phyloP scores from a whole-genome alignment of 1,140 invertebrate genomes.

The Diorhabda elongata region DNA sequence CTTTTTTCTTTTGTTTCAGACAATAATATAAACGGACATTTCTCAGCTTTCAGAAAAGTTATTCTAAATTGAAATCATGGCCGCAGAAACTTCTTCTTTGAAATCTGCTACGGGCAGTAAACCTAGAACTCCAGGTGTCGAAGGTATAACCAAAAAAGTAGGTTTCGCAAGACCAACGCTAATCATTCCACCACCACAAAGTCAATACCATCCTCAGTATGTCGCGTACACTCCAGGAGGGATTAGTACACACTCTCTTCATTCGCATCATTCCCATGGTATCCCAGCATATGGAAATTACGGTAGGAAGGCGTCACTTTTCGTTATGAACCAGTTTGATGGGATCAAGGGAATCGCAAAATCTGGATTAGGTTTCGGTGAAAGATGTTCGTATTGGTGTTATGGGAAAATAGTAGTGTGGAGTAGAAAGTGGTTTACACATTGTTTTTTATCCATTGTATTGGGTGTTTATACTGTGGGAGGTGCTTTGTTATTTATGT shows the following conservation, averaged over 20 bases:
- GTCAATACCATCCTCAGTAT: conserved; percentile 3
- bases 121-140: conserved; percentile 11
- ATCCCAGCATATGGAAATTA: conserved; percentile 42
- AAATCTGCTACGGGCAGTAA: conserved; percentile 8
- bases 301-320: conserved; percentile 63
- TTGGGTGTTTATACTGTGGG: conserved; percentile 71
- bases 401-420: conserved; percentile 71
- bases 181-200: conserved; percentile 32
- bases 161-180: conserved; percentile 30
- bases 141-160: conserved; percentile 24
- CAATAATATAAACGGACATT: too few species aligned
- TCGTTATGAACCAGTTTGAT: conserved; percentile 70
- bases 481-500: conserved; percentile 71
- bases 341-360: conserved; percentile 73
- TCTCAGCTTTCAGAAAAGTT: too few species aligned
- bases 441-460: conserved; percentile 76
- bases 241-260: neutral
- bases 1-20: too few species aligned
- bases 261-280: conserved; percentile 27
- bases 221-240: conserved; percentile 10
- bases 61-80: neutral
- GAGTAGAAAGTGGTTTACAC: conserved; percentile 83
- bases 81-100: conserved; percentile 14
- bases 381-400: conserved; percentile 74
- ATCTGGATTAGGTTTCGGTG: conserved; percentile 73